A percentile compares a stretch with the other conserved stretches of the same genome.
These are phyloP conservation scores for Choreutis nemorana DNA, from an alignment of 2,888 invertebrate genomes.

Conservation along the genomic window DNA sequence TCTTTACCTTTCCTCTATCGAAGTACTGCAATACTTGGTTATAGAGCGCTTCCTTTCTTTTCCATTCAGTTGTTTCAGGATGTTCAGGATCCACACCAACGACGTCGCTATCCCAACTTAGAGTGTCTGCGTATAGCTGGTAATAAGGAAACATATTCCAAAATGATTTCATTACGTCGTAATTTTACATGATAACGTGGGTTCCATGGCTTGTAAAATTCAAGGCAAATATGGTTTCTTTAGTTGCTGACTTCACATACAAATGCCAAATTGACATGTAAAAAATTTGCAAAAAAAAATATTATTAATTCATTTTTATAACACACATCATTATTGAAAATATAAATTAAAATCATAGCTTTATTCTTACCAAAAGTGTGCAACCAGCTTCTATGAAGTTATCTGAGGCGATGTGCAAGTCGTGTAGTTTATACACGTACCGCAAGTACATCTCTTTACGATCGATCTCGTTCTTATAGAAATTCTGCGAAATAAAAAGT, in stretches of 20 bases:
- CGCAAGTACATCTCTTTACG: conserved; percentile 94
- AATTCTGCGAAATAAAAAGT: conserved; percentile 71
- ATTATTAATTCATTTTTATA: too few species aligned
- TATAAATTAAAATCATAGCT: too few species aligned
- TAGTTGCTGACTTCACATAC: too few species aligned
- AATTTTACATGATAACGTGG: too few species aligned
- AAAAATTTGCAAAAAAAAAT: too few species aligned
- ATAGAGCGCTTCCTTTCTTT: conserved; percentile 88
- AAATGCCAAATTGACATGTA: too few species aligned
- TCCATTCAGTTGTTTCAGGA: conserved; percentile 84
- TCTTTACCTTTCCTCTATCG: conserved; percentile 86
- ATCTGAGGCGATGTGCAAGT: conserved; percentile 88
- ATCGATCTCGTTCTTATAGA: conserved; percentile 95
- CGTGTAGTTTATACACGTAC: conserved; percentile 94
- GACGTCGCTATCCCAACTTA: conserved; percentile 81
- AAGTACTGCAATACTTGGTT: conserved; percentile 91
- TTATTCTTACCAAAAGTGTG: conserved; percentile 80
- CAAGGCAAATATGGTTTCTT: too few species aligned
- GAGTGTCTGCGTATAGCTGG: conserved; percentile 86
- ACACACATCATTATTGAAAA: too few species aligned
- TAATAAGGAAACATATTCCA: conserved; percentile 9
- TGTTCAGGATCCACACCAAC: conserved; percentile 73
- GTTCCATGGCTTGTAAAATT: too few species aligned
- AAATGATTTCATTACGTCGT: too few species aligned
- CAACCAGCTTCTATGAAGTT: conserved; percentile 96